Base-by-base conservation (phyloP, 2,797 vertebrate genomes). In the Champsocephalus gunnari region DNA sequence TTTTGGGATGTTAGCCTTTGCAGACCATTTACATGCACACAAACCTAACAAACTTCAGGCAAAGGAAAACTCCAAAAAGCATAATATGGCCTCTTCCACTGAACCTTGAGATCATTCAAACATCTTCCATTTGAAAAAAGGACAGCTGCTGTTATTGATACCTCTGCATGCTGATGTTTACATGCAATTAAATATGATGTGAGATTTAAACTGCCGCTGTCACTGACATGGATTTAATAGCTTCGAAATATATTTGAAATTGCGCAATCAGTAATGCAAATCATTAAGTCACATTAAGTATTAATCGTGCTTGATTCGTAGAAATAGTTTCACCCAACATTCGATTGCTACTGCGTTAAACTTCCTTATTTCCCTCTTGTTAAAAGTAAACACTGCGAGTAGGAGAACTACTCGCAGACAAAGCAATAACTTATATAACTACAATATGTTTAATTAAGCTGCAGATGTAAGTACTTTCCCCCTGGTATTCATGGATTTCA, bases 371-470 rank as follows among this genome's bases (percentile, higher is more conserved):
- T 56, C 21, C 32, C 28, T 63, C 60, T 28, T 34, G 53, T 45
- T 68, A 50, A 78, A 80, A 65, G 66, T 28, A 70, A 83, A 73
- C 74, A 44, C 0, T 7, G 50, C 48, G 57, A 69, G 62, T 9
- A 16, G n/a, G 41, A 24, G 62, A 34, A 79, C 17, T 76, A 19
- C 19, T 19, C 19, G 19, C 59, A 71, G 77, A 65, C 75, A 55
- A 48, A 32, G 71, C 68, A 62, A 71, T 60, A 64, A 56, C 80
- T 68, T 43, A 75, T 47, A 79, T 38, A 77, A 83, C 69, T 55
- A 12, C 47, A 57, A 88, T 72, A 65, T 78, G 79, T 86, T 84
- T 83, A 85, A 91, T 85, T 73, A 81, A 82, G 65, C 43, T 16
- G 72, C 54, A 74, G 51, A 79, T 69, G 75, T 64, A 76, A 85